phyloP scores from a whole-genome alignment of 2,113 vertebrate genomes.

The Chrysemys picta region DNA sequence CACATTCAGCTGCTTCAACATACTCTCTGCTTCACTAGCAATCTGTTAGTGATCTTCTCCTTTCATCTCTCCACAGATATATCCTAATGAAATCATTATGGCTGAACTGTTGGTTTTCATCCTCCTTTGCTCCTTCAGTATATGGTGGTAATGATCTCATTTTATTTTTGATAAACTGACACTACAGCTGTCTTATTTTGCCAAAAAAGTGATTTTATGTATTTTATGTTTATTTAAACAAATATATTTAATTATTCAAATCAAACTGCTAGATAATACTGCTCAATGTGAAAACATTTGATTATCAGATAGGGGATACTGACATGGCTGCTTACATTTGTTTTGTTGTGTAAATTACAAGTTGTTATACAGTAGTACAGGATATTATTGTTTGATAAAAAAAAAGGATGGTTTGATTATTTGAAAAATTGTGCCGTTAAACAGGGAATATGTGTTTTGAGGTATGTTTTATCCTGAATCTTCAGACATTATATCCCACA shows the following conservation, averaged over 20 bases:
- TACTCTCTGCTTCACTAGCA: constrained; percentile 62
- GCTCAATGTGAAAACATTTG: constrained; percentile 37
- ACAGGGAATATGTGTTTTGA: not conserved
- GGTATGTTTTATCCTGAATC: not conserved
- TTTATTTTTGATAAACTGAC: constrained; percentile 75
- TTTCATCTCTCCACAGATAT: constrained; percentile 75
- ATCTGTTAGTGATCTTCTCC: constrained; percentile 73
- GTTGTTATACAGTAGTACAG: too few species aligned
- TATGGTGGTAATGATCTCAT: constrained; percentile 73
- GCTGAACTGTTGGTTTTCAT: constrained; percentile 70
- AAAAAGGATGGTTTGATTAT: not conserved
- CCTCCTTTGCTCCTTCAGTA: constrained; percentile 55
- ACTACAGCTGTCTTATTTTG: constrained; percentile 57
- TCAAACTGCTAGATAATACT: constrained; percentile 53
- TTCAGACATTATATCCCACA: not conserved
- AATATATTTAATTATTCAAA: constrained; percentile 75
- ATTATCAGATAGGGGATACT: constrained; percentile 54
- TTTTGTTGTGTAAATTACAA: constrained; percentile 66
- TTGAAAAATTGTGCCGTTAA: constrained; percentile 16
- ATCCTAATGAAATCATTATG: constrained; percentile 79
- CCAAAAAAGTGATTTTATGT: constrained; percentile 16
- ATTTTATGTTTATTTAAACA: constrained; percentile 71
- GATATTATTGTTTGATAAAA: too few species aligned
- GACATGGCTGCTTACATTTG: constrained; percentile 52
- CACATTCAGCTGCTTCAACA: constrained; percentile 63